Evolutionary conservation across 2,888 invertebrate genomes (phyloP).

Genomic region (Cetonia aurata): DNA sequence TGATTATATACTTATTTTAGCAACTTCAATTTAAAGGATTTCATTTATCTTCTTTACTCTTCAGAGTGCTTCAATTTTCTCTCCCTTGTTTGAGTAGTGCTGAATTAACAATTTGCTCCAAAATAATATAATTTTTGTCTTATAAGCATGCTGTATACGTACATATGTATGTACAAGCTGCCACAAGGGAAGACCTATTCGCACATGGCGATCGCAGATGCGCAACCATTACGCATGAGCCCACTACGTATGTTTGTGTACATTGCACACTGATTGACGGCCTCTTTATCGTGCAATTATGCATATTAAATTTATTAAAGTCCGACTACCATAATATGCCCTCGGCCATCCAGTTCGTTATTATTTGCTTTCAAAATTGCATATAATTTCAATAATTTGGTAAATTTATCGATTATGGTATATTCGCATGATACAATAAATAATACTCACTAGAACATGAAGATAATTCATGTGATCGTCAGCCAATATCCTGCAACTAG

Average conservation of each 20-base stretch:
- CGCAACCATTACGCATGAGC: slow-evolving; percentile 30
- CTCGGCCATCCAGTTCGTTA: slow-evolving; percentile 30
- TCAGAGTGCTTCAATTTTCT: too few species aligned
- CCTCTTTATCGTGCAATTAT: slow-evolving; percentile 46
- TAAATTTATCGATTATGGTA: slow-evolving; percentile 35
- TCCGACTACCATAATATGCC: slow-evolving; percentile 40
- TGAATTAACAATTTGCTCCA: too few species aligned
- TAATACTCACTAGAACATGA: slow-evolving; percentile 11
- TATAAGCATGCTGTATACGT: slow-evolving; percentile 22
- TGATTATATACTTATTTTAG: too few species aligned
- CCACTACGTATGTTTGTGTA: slow-evolving; percentile 11
- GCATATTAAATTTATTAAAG: slow-evolving; percentile 46
- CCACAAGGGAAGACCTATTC: slow-evolving; percentile 18
- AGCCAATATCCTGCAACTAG: background rate
- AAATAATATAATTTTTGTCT: slow-evolving; percentile 7
- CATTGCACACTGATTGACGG: slow-evolving; percentile 42
- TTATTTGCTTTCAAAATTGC: slow-evolving; percentile 40
- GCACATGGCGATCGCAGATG: slow-evolving; percentile 46
- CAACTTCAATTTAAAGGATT: too few species aligned
- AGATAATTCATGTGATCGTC: slow-evolving; percentile 13
- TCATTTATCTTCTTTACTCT: too few species aligned
- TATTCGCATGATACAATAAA: slow-evolving; percentile 19
- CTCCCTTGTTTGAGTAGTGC: too few species aligned
- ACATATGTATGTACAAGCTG: slow-evolving; percentile 32
- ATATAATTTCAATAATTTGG: slow-evolving; percentile 41